A percentile compares a stretch with the other conserved stretches of the same genome.
Conservation (phyloP, 64 coral and sea anemone species). For the Stichodactyla helianthus region DNA sequence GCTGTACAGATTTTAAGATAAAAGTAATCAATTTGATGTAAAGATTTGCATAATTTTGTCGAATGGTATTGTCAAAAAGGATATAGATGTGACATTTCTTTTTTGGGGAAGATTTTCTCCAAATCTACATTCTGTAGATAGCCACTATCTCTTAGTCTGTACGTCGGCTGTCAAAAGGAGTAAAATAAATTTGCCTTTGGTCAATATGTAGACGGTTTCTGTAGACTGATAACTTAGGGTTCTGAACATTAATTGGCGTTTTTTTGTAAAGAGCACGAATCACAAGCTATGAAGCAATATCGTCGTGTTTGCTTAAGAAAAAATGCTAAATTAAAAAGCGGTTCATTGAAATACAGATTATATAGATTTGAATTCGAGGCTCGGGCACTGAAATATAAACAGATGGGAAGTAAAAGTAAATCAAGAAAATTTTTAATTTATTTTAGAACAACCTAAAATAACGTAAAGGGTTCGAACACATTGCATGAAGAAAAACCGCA, state of each 20-base stretch:
- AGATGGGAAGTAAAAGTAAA: too few relatives aligned
- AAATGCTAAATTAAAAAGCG: slow-evolving; percentile 1
- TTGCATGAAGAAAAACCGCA: neutral
- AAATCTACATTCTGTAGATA: neutral
- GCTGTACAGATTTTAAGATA: neutral
- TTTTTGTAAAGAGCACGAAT: neutral
- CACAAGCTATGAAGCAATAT: neutral
- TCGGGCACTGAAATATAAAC: too few relatives aligned
- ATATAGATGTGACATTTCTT: neutral
- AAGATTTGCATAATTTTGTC: neutral
- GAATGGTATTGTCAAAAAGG: neutral
- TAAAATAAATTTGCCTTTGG: neutral
- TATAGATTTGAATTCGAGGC: too few relatives aligned
- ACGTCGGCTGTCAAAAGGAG: neutral
- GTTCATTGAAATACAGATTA: neutral
- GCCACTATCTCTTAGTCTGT: neutral
- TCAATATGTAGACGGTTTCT: neutral
- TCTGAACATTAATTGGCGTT: neutral
- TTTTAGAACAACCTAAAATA: too few relatives aligned
- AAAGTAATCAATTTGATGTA: neutral
- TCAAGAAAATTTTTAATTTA: too few relatives aligned
- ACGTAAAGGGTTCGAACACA: too few relatives aligned
- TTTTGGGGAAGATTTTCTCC: neutral
- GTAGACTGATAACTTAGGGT: neutral
- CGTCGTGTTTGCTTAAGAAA: neutral